Conservation (phyloP, 2,888 invertebrate species). For the Synergus laeviventris region DNA sequence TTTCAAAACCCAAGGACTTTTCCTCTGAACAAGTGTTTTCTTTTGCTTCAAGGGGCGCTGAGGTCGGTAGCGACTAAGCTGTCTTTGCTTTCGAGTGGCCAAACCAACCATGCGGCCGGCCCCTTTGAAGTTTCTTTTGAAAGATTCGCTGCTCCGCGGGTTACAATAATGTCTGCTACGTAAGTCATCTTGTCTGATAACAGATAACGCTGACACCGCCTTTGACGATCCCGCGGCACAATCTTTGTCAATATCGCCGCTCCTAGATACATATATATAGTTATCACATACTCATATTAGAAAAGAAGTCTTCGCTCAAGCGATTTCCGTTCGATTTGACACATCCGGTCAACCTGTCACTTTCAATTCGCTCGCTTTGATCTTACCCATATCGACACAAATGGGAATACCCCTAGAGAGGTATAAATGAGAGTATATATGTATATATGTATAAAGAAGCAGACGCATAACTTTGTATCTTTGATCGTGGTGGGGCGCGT, state of each 20-base stretch:
- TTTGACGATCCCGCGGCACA: slow-evolving; percentile 31
- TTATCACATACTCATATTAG: not conserved
- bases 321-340: slow-evolving; percentile 16
- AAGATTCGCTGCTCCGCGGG: slow-evolving; percentile 15
- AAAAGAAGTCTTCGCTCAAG: not conserved
- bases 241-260: slow-evolving; percentile 34
- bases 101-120: slow-evolving; percentile 29
- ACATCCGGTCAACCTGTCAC: slow-evolving; percentile 33
- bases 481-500: not conserved
- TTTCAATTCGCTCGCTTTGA: not conserved
- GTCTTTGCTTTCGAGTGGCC: slow-evolving; percentile 28
- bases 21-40: slow-evolving; percentile 40
- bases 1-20: slow-evolving; percentile 34
- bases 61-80: slow-evolving; percentile 29
- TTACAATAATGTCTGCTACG: slow-evolving; percentile 34
- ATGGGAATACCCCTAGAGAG: no score
- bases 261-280: not conserved
- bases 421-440: not conserved
- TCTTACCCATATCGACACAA: not conserved
- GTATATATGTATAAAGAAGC: not conserved
- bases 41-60: slow-evolving; percentile 27
- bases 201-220: slow-evolving; percentile 34
- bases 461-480: not conserved
- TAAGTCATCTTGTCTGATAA: slow-evolving; percentile 37
- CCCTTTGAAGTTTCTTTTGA: slow-evolving; percentile 38